Conservation (phyloP, 2,113 vertebrate genomes). For the Melanerpes aurifrons region DNA sequence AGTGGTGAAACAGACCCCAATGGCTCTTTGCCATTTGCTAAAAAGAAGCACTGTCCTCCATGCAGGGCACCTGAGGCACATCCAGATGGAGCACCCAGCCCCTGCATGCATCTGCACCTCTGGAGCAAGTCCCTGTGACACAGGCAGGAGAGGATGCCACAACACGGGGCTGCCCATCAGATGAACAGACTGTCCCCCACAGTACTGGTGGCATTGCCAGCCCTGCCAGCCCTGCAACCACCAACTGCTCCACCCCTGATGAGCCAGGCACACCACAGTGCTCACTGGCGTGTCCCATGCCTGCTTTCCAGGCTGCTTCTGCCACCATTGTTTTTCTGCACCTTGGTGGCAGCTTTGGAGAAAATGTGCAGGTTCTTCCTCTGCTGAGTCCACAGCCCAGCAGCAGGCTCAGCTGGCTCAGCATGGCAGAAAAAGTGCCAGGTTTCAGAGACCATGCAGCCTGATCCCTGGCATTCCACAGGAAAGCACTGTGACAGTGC, state of each 20-base stretch:
- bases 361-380: background rate
- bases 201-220: fast-evolving
- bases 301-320: background rate
- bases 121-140: background rate
- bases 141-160: fast-evolving
- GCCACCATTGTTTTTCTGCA: background rate
- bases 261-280: fast-evolving
- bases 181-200: fast-evolving
- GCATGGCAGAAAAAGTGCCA: background rate
- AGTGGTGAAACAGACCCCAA: background rate
- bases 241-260: fast-evolving
- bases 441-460: background rate
- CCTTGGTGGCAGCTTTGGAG: background rate
- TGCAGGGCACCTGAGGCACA: background rate
- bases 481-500: background rate
- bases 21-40: background rate
- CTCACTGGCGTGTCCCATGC: fast-evolving
- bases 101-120: background rate
- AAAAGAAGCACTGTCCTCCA: background rate
- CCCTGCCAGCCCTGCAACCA: background rate
- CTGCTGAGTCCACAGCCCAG: background rate
- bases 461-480: background rate
- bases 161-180: fast-evolving
- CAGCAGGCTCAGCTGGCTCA: background rate
- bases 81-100: background rate